Evolutionary conservation across 2,888 invertebrate genomes (phyloP).

Genomic region (Lasioglossum leucozonium): DNA sequence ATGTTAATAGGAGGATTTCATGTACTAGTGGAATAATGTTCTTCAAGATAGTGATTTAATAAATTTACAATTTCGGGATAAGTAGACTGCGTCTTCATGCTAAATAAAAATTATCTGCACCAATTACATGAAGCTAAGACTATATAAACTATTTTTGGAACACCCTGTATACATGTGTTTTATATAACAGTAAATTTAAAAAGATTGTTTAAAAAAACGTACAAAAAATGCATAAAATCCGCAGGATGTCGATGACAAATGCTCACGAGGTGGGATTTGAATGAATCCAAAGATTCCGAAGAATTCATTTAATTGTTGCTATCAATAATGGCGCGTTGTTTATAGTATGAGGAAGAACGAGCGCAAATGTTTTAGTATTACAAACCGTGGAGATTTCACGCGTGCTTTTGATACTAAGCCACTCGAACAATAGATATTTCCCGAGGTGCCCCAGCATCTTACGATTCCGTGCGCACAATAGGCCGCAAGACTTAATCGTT

Average conservation of each 20-base stretch:
- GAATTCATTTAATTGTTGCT: not conserved
- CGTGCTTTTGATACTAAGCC: not conserved
- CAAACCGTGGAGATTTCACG: constrained; percentile 2
- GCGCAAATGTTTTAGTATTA: not conserved
- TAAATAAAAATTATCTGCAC: not conserved
- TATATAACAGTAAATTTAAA: no score
- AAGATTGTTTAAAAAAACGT: no score
- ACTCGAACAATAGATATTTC: not conserved
- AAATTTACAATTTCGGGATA: not conserved
- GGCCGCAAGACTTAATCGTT: constrained; percentile 24
- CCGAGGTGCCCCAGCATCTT: not conserved
- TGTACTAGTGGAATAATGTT: not conserved
- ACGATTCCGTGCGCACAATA: constrained; percentile 19
- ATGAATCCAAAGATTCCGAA: not conserved
- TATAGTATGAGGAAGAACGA: not conserved
- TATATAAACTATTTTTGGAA: not conserved
- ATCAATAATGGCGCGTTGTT: not conserved
- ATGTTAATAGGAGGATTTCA: not conserved
- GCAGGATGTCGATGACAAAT: no score
- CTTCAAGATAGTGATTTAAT: not conserved
- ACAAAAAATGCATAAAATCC: no score
- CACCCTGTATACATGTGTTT: no score
- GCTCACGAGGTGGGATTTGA: not conserved
- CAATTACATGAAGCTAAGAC: not conserved
- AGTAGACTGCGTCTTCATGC: not conserved